phyloP scores from a whole-genome alignment of 30 jellyfish, hydroid and myxozoan genomes.

The Aurelia aurita region DNA sequence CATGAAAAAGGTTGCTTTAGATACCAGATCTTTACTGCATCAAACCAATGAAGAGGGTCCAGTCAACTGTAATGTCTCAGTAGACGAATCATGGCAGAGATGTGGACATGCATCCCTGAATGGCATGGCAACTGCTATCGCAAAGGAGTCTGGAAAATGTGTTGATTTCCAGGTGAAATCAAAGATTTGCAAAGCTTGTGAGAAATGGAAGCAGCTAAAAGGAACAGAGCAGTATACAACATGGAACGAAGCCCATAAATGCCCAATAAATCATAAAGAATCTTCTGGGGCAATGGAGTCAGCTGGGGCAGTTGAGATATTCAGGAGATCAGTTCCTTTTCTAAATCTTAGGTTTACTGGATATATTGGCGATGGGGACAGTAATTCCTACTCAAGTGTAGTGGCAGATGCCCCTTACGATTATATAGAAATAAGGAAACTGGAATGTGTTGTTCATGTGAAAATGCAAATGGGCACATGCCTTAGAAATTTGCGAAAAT shows the following conservation, averaged over 20 bases:
- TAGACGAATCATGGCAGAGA: too few species aligned
- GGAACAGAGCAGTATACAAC: not conserved
- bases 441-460: too few species aligned
- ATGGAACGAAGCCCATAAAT: slow-evolving; percentile 42
- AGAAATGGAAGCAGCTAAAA: slow-evolving; percentile 2
- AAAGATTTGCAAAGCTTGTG: slow-evolving; percentile 43
- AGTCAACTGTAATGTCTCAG: not conserved
- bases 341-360: slow-evolving; percentile 6
- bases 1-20: not conserved
- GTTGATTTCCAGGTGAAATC: slow-evolving; percentile 33
- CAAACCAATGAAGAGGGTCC: not conserved
- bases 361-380: slow-evolving; percentile 21
- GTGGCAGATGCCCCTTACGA: not conserved
- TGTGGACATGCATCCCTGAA: not conserved
- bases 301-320: slow-evolving; percentile 40
- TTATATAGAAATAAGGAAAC: too few species aligned
- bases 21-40: not conserved
- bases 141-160: not conserved
- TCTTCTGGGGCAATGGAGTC: slow-evolving; percentile 61
- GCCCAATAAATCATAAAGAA: slow-evolving; percentile 31
- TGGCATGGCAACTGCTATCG: not conserved
- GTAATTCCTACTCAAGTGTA: not conserved
- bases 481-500: too few species aligned
- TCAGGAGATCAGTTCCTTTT: slow-evolving; percentile 31
- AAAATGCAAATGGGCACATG: too few species aligned